Conservation (phyloP, 2,113 vertebrate genomes). For the Catharus minimus region DNA sequence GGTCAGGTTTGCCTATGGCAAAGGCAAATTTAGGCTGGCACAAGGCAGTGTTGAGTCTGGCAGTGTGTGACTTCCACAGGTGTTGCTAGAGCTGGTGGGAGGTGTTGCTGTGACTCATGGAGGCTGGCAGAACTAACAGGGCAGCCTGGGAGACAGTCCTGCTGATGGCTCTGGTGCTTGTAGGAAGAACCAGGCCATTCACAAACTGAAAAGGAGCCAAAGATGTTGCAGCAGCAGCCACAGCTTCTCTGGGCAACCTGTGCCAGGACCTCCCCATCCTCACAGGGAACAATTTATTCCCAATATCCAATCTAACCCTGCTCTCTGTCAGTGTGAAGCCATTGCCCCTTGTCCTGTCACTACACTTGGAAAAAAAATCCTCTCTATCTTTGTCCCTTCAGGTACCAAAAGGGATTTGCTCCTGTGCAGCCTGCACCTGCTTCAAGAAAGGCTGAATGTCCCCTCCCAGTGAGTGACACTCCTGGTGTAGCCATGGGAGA, state of each 20-base stretch:
- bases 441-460: not conserved
- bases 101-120: not conserved
- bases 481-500: not conserved
- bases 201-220: not conserved
- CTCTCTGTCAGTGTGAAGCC: not conserved
- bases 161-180: not conserved
- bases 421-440: not conserved
- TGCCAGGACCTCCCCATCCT: not conserved
- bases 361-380: not conserved
- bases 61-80: not conserved
- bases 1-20: not conserved
- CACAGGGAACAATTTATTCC: not conserved
- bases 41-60: slow-evolving; percentile 11
- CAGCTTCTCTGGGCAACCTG: not conserved
- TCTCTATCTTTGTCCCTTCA: not conserved
- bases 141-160: not conserved
- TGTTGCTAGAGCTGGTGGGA: not conserved
- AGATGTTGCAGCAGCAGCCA: not conserved
- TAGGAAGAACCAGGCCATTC: not conserved
- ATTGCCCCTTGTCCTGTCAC: not conserved
- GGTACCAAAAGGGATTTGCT: not conserved
- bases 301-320: accelerated
- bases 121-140: slow-evolving; percentile 3
- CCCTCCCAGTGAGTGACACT: not conserved
- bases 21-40: not conserved